Percentiles rank a stretch among this genome's conserved stretches.
phyloP scores from a whole-genome alignment of 1,140 invertebrate genomes.

The Gonioctena quinquepunctata region DNA sequence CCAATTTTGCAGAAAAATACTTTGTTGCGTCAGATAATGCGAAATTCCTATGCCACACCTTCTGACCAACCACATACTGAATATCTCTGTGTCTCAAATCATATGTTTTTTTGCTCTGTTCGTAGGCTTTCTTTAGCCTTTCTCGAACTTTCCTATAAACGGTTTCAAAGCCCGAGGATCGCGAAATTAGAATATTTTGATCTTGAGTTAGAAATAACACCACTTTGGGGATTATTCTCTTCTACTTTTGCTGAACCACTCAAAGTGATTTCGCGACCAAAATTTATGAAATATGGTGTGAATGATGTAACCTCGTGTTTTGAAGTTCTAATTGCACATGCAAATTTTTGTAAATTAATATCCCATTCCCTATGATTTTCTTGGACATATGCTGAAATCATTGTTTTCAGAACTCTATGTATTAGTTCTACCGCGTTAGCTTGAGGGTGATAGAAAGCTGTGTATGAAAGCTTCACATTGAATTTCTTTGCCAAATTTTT shows the following conservation, averaged over 20 bases:
- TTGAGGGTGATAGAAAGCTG: slow-evolving; percentile 16
- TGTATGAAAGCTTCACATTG: slow-evolving; percentile 1
- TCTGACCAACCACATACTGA: neutral
- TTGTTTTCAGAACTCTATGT: slow-evolving; percentile 31
- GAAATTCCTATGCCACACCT: slow-evolving; percentile 11
- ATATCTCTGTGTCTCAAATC: slow-evolving; percentile 1
- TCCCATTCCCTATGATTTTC: slow-evolving; percentile 48
- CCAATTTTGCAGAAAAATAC: slow-evolving; percentile 22
- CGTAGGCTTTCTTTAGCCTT: neutral
- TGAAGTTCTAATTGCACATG: slow-evolving; percentile 43
- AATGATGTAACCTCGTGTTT: slow-evolving; percentile 43
- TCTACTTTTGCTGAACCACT: too few relatives aligned
- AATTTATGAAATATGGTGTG: slow-evolving; percentile 37
- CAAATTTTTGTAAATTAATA: too few relatives aligned
- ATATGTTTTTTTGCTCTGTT: neutral
- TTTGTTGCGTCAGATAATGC: slow-evolving; percentile 23
- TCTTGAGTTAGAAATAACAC: too few relatives aligned
- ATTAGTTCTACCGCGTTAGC: slow-evolving; percentile 13
- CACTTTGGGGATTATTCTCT: too few relatives aligned
- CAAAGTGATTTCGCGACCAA: slow-evolving; percentile 21
- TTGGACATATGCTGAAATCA: slow-evolving; percentile 40
- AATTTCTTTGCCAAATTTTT: neutral
- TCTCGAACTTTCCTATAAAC: neutral
- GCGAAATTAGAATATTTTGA: too few relatives aligned
- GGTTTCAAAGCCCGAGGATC: too few relatives aligned